Percentiles rank a stretch among this genome's conserved stretches.
Conservation (phyloP, 2,113 vertebrate species). For the Anolis carolinensis region DNA sequence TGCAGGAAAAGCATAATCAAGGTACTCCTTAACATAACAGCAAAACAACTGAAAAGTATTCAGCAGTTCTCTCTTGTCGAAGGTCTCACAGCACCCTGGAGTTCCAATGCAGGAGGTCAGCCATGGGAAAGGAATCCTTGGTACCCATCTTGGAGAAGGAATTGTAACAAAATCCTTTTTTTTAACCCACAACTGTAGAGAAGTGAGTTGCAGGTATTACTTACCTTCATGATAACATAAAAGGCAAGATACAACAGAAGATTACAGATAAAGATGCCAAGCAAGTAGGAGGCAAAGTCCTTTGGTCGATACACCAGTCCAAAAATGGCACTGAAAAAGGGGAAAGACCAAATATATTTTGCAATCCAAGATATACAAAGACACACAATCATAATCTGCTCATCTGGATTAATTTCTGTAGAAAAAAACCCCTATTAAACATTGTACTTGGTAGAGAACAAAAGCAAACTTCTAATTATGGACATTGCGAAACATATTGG, state of each 20-base stretch:
- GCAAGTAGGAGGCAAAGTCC: slow-evolving; percentile 82
- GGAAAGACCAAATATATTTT: neutral
- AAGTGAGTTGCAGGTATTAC: accelerated
- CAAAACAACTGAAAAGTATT: neutral
- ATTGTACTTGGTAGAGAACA: neutral
- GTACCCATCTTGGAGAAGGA: neutral
- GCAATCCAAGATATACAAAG: neutral
- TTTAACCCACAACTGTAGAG: neutral
- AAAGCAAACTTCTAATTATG: neutral
- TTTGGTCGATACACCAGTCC: slow-evolving; percentile 78
- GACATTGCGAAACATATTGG: neutral
- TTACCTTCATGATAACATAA: slow-evolving; percentile 88
- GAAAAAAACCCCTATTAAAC: neutral
- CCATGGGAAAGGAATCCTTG: neutral
- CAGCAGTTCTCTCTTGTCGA: neutral
- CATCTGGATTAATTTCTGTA: neutral
- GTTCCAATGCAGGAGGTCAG: neutral
- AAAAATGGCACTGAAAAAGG: slow-evolving; percentile 74
- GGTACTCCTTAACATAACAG: too few relatives aligned
- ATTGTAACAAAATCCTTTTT: neutral
- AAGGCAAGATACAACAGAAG: slow-evolving; percentile 83
- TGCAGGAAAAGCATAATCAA: too few relatives aligned
- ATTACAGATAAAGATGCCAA: slow-evolving; percentile 85
- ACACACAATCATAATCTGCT: neutral
- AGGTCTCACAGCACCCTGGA: neutral